Evolutionary conservation across 2,888 invertebrate genomes (phyloP).

Genomic region (Xestia xanthographa): DNA sequence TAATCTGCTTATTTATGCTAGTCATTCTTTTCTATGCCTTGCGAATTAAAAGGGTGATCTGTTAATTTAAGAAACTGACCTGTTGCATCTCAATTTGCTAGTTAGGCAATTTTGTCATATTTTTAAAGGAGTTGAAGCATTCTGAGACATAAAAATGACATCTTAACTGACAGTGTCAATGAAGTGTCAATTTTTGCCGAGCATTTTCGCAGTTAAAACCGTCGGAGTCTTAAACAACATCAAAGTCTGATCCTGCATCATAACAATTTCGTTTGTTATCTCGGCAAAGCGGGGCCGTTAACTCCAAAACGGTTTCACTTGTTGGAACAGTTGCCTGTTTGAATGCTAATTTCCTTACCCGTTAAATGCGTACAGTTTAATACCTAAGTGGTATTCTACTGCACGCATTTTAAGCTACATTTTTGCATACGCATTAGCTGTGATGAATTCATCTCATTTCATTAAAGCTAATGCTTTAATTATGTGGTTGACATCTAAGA

Average conservation of each 20-base stretch:
- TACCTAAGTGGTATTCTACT: constrained; percentile 1
- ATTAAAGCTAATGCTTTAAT: constrained; percentile 4
- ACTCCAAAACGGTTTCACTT: constrained; percentile 68
- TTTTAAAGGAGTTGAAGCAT: neutral
- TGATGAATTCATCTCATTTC: neutral
- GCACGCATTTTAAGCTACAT: constrained; percentile 21
- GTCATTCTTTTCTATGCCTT: constrained; percentile 8
- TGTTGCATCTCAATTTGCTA: neutral
- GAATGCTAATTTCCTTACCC: constrained; percentile 69
- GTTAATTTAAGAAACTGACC: neutral
- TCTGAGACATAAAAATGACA: neutral
- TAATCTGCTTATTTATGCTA: constrained; percentile 21
- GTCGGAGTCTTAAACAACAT: constrained; percentile 50
- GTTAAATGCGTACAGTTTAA: constrained; percentile 52
- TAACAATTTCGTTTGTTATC: constrained; percentile 75
- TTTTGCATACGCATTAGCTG: constrained; percentile 19
- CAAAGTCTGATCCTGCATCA: constrained; percentile 66
- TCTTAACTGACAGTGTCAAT: neutral
- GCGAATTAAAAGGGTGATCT: neutral
- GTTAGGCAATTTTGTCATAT: neutral
- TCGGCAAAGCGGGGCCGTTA: constrained; percentile 68
- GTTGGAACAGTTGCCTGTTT: constrained; percentile 71
- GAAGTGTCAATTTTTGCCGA: constrained; percentile 16
- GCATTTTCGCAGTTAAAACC: constrained; percentile 32
- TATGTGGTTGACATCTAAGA: constrained; percentile 4